Evolutionary conservation across 2,113 vertebrate species (phyloP).

Genomic region (Campylomormyrus tamandua): DNA sequence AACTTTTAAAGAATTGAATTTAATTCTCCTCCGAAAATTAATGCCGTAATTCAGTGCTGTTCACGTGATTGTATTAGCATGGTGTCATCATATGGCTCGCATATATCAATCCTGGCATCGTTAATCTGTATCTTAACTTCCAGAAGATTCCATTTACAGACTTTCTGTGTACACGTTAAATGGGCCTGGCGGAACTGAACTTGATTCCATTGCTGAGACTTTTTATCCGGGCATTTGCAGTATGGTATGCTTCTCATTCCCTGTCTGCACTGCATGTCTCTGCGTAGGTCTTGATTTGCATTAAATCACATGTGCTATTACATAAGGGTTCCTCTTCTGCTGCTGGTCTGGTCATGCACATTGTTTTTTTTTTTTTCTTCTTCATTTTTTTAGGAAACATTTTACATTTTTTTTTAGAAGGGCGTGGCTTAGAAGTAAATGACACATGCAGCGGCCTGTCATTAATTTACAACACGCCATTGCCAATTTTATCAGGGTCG

Average conservation of each 20-base stretch:
- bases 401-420: not conserved
- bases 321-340: not conserved
- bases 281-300: not conserved
- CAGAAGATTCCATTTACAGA: not conserved
- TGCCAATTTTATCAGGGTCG: not conserved
- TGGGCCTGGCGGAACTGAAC: not conserved
- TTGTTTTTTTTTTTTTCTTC: not conserved
- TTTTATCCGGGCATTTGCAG: not conserved
- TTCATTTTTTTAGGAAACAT: not conserved
- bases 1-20: not conserved
- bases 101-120: not conserved
- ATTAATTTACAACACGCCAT: conserved; percentile 4
- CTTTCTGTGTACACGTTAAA: not conserved
- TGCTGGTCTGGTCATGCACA: not conserved
- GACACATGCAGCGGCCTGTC: not conserved
- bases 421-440: conserved; percentile 4
- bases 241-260: not conserved
- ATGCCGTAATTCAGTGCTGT: not conserved
- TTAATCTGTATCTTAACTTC: not conserved
- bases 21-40: not conserved
- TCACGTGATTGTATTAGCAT: not conserved
- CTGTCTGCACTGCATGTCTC: not conserved
- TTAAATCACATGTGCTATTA: not conserved
- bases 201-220: not conserved
- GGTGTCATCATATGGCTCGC: not conserved